These are phyloP conservation scores for Globia sparganii DNA, from an alignment of 2,888 invertebrate genomes.

Conservation along the genomic window DNA sequence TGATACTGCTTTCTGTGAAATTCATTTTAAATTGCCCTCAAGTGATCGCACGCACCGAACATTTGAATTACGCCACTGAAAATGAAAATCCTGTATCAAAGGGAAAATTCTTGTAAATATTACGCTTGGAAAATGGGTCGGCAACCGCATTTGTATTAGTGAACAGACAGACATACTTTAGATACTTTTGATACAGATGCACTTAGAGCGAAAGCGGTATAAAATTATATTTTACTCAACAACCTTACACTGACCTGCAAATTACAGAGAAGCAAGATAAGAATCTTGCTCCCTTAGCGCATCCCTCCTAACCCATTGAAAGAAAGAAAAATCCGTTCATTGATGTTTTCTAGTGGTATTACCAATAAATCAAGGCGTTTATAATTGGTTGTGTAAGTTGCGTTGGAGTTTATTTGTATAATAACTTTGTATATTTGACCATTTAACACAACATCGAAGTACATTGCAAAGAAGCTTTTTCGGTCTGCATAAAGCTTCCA, in stretches of 20 bases:
- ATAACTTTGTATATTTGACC: not conserved
- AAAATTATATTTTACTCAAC: not conserved
- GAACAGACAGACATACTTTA: not conserved
- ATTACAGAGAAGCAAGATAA: not conserved
- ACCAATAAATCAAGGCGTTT: not conserved
- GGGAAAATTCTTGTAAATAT: not conserved
- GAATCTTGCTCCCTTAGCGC: not conserved
- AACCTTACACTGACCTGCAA: not conserved
- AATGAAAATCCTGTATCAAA: not conserved
- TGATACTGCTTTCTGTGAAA: not conserved
- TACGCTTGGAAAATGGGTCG: not conserved
- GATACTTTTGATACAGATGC: too few species aligned
- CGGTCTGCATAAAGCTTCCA: not conserved
- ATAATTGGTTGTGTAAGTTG: slow-evolving; percentile 2
- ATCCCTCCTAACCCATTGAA: not conserved
- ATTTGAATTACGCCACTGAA: not conserved
- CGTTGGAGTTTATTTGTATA: not conserved
- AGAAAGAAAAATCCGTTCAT: too few species aligned
- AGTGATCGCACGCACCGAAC: not conserved
- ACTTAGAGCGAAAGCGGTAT: too few species aligned
- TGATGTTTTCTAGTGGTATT: not conserved
- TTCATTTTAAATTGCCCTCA: not conserved
- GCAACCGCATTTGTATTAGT: not conserved
- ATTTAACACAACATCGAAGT: not conserved
- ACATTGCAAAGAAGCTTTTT: not conserved